Conservation (phyloP, 2,797 vertebrate genomes). For the Falco novaeseelandiae region DNA sequence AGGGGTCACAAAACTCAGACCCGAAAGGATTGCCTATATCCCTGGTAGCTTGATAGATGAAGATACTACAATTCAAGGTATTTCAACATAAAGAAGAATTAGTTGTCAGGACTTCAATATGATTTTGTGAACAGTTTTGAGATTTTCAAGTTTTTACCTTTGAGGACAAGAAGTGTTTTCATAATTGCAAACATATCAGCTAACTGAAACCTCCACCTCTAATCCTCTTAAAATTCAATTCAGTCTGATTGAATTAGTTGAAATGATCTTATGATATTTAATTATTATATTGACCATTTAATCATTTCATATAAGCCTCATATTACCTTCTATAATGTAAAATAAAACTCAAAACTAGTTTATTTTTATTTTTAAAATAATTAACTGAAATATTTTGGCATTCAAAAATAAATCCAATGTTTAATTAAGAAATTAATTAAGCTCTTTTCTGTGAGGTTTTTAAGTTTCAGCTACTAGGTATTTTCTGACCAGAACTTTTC, state of each 20-base stretch:
- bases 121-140: neutral
- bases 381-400: neutral
- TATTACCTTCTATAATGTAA: neutral
- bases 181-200: neutral
- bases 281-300: neutral
- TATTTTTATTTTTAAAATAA: neutral
- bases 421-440: neutral
- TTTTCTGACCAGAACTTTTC: neutral
- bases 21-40: neutral
- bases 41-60: neutral
- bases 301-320: neutral
- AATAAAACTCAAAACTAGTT: neutral
- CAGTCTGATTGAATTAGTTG: neutral
- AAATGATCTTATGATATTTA: neutral
- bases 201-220: fast-evolving
- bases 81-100: neutral
- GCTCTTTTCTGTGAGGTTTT: neutral
- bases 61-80: neutral
- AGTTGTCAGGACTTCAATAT: neutral
- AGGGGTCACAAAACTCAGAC: neutral
- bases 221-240: neutral
- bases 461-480: neutral
- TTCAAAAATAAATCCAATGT: neutral
- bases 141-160: neutral
- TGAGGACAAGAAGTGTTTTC: neutral